These are phyloP conservation scores for Leuciscus idus DNA, from an alignment of 2,113 vertebrate species.

Conservation along the genomic window DNA sequence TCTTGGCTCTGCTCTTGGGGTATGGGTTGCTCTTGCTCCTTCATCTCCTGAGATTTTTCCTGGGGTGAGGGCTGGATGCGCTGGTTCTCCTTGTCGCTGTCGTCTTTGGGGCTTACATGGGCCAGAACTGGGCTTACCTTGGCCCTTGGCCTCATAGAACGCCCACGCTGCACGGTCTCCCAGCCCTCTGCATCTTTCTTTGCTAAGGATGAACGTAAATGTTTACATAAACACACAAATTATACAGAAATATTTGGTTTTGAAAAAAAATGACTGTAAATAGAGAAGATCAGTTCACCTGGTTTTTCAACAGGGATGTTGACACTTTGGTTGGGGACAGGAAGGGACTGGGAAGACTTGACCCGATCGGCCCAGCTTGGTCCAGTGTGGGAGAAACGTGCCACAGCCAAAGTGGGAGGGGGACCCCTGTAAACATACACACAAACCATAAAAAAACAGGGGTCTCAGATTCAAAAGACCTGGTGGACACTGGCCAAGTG, in stretches of 20 bases:
- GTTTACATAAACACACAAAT: constrained; percentile 11
- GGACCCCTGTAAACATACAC: constrained; percentile 76
- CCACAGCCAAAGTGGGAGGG: constrained; percentile 77
- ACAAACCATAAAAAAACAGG: constrained; percentile 11
- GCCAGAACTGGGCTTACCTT: constrained; percentile 78
- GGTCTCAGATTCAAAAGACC: not conserved
- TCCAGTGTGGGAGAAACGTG: constrained; percentile 84
- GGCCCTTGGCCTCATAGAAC: constrained; percentile 86
- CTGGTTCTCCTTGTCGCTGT: constrained; percentile 81
- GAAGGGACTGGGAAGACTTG: constrained; percentile 83
- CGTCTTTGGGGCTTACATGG: constrained; percentile 74
- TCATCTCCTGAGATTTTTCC: constrained; percentile 54
- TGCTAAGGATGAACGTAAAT: constrained; percentile 68
- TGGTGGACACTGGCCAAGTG: not conserved
- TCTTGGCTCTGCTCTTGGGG: constrained; percentile 56
- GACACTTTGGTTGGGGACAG: constrained; percentile 63
- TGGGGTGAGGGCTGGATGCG: constrained; percentile 59
- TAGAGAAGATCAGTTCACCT: constrained; percentile 60
- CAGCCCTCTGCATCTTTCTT: constrained; percentile 93
- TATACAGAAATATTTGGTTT: not conserved
- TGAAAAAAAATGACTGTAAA: not conserved
- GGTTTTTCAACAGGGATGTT: constrained; percentile 74
- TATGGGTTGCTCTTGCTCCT: constrained; percentile 48
- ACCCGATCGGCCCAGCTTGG: constrained; percentile 97
- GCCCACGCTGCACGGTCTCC: constrained; percentile 95